Evolutionary conservation across 2,888 invertebrate species (phyloP), one percentile per base, ranked within the genome.

Genomic region (Drosophila mettleri): DNA sequence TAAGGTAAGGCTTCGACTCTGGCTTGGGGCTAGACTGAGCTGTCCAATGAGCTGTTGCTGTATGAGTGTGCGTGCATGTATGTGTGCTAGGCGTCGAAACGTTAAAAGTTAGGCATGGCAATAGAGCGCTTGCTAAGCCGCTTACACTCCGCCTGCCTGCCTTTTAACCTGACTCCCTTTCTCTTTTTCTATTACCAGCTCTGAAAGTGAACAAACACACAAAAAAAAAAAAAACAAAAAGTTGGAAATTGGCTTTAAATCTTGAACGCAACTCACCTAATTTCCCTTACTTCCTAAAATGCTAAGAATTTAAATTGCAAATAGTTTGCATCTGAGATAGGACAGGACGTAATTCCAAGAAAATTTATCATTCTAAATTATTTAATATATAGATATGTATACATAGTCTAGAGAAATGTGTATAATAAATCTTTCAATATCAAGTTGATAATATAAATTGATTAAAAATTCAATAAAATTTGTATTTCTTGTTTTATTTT

Each of bases 51-150:
- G 54, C 33, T 34, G 57, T 9, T 20, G 34, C 31, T 20, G 38
- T 18, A 9, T 12, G 27, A 3, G 22, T 22, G 33, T n/a, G 10
- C 18, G 45, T 14, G 43, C 12, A 18, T 33, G 29, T 22, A 22
- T 20, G 31, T 33, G 31, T 38, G 10, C 34, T 18, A 86, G 85
- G 69, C 79, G 73, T 78, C 61, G 73, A 80, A 84, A 86, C 74
- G 86, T 74, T 77, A 80, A 86, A 86, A 86, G 85, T 85, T 86
- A 82, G 82, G 65, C 67, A 68, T 45, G 74, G 74, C 79, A 79
- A 80, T 72, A 79, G 74, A 79, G 70, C 71, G 33, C 59, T 68
- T 69, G 74, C 65, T 84, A 85, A 84, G 84, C 83, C 68, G 84
- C 80, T 84, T 84, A 85, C 39, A 29, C 48, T 36, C 31, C 14